Evolutionary conservation across 2,113 vertebrate species (phyloP).

Genomic region (Brachyhypopomus occidentalis): DNA sequence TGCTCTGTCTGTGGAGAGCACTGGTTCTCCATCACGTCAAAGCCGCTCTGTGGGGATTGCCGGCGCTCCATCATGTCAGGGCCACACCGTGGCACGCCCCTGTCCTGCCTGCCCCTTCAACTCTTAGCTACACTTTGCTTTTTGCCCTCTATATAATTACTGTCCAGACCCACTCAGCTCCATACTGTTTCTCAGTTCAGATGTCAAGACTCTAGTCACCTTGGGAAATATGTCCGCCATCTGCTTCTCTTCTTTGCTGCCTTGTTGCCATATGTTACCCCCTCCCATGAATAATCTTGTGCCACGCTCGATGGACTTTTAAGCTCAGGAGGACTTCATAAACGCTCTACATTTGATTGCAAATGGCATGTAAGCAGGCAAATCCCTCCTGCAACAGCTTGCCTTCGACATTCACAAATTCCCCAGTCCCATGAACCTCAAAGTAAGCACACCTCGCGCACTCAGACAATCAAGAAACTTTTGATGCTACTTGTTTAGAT

Average conservation of each 20-base stretch:
- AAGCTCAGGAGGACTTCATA: not conserved
- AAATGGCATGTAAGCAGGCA: not conserved
- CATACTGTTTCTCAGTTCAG: not conserved
- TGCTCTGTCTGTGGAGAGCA: too few species aligned
- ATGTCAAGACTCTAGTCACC: not conserved
- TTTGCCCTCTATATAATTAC: slow-evolving; percentile 13
- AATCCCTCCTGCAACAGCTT: not conserved
- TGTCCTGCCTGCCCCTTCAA: not conserved
- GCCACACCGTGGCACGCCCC: too few species aligned
- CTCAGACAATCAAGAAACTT: not conserved
- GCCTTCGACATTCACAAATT: not conserved
- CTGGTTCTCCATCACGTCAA: too few species aligned
- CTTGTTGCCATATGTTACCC: slow-evolving; percentile 22
- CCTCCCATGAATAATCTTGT: slow-evolving; percentile 2
- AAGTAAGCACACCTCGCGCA: not conserved
- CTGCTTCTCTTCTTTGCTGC: not conserved
- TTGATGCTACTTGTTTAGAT: not conserved
- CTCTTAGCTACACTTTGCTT: not conserved
- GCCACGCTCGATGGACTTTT: not conserved
- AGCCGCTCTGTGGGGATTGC: too few species aligned
- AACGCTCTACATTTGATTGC: slow-evolving; percentile 13
- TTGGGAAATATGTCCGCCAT: not conserved
- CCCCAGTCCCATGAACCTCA: not conserved
- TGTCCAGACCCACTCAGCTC: not conserved
- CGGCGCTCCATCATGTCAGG: too few species aligned